Evolutionary conservation across 53 echinoderm and acorn worm genomes (phyloP), one percentile per base, ranked within the genome.

Genomic region (Antedon mediterranea): DNA sequence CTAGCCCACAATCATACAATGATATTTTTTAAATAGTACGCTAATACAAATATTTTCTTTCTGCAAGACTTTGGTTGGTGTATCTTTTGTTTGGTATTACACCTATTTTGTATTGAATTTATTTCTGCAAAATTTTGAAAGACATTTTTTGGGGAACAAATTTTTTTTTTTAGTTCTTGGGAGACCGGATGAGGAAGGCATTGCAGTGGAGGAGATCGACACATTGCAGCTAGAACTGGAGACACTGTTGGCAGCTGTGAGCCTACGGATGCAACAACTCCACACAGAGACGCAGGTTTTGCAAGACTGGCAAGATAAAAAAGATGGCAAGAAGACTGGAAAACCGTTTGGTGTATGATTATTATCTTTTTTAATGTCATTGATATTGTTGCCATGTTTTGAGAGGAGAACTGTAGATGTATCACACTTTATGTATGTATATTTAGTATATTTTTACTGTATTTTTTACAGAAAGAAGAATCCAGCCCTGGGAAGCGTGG

Each of bases 151-250:
- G n/a, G n/a, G n/a, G n/a, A n/a, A n/a, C n/a, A n/a, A n/a, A n/a
- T 37, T 37, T 11, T 4, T 37, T 37, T 18, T 71, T 43, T 23
- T 81, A 91, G 91, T 91, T 31, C 71, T 88, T 30, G 81, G 88
- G 30, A 77, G 86, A 34, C 81, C 87, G 81, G 90, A 87, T 3
- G 86, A 86, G 78, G 85, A 85, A 13, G 80, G 86, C 32, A 91
- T 94, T 44, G 88, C 81, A 28, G 34, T 87, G 72, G 94, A 94
- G 32, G 91, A 94, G 76, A 83, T 94, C 23, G 94, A 94, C 81
- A 78, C 89, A 5, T 73, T 94, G 28, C 94, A 94, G 78, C 80
- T 94, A 73, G 94, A 94, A 83, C 81, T 94, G 32, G 94, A 94
- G 77, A 91, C 89, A 2, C 79, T 94, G 43, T 78, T 94, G 74